phyloP scores from a whole-genome alignment of 2,888 invertebrate species.

The Macrophya annulata region DNA sequence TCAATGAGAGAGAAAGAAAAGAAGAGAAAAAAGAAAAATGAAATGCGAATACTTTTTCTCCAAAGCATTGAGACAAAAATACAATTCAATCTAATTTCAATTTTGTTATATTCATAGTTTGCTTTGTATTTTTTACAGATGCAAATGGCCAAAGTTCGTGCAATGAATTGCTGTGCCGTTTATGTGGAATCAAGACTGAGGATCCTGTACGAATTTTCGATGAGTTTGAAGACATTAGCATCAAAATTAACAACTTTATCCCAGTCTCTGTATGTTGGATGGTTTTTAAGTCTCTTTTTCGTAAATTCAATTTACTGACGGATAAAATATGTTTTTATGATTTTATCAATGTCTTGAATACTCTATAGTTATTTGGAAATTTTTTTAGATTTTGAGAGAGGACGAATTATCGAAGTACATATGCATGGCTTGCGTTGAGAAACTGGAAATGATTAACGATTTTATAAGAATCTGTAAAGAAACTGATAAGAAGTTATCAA shows the following conservation, averaged over 20 bases:
- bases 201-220: constrained; percentile 62
- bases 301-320: neutral
- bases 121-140: constrained; percentile 15
- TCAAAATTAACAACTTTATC: constrained; percentile 64
- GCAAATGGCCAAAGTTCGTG: neutral
- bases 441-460: constrained; percentile 58
- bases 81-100: neutral
- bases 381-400: constrained; percentile 63
- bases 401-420: constrained; percentile 63
- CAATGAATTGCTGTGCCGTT: constrained; percentile 61
- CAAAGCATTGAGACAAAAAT: neutral
- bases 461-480: constrained; percentile 49
- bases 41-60: neutral
- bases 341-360: neutral
- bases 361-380: neutral
- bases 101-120: neutral
- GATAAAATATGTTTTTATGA: neutral
- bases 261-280: constrained; percentile 53
- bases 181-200: constrained; percentile 62
- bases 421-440: constrained; percentile 63
- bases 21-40: neutral
- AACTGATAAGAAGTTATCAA: constrained; percentile 41
- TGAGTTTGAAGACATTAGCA: constrained; percentile 59
- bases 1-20: neutral
- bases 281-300: neutral